Evolutionary conservation across 1,140 invertebrate species (phyloP), one percentile per base, ranked within the genome.

Genomic region (Apocrypta bakeri): DNA sequence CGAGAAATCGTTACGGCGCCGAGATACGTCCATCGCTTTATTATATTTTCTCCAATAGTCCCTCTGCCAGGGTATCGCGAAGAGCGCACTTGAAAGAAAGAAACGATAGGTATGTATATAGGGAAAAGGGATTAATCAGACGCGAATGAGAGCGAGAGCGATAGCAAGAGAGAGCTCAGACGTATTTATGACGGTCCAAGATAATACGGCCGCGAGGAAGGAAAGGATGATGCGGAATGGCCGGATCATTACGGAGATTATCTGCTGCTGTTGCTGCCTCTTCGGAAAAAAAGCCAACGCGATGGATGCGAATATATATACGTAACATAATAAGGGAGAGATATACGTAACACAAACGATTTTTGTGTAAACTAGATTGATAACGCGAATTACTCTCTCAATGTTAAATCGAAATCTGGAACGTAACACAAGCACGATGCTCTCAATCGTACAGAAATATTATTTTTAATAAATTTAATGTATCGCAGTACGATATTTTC

Each of bases 121-220:
- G 14, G 63, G 0, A 37, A 33, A 61, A 61, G 40, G 42, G 25
- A 79, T 72, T 79, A 56, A 79, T 72, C n/a, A n/a, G n/a, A n/a
- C n/a, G n/a, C n/a, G n/a, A n/a, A n/a, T n/a, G n/a, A 72, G 61
- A 27, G 4, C n/a, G 3, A 37, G 9, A 37, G 33, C 3, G 33
- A 37, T n/a, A 37, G 21, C 27, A 21, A 56, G 48, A 56, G 17
- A 17, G 48, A 17, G 1, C 40, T 71, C 48, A 40, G 77, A 24
- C 66, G 68, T 79, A 72, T 79, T 71, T 72, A 79, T 61, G 68
- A 72, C 78, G 68, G 68, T 72, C 42, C 25, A 11, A 68, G 78
- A 72, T 79, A 72, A 71, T 79, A 29, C 27, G 64, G 64, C 64
- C 24, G 64, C 31, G 68, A 69, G 27, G 40, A n/a, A 71, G 40